A percentile compares a stretch with the other conserved stretches of the same genome.
phyloP scores from a whole-genome alignment of 2,888 invertebrate genomes.

The Catocala fraxini region DNA sequence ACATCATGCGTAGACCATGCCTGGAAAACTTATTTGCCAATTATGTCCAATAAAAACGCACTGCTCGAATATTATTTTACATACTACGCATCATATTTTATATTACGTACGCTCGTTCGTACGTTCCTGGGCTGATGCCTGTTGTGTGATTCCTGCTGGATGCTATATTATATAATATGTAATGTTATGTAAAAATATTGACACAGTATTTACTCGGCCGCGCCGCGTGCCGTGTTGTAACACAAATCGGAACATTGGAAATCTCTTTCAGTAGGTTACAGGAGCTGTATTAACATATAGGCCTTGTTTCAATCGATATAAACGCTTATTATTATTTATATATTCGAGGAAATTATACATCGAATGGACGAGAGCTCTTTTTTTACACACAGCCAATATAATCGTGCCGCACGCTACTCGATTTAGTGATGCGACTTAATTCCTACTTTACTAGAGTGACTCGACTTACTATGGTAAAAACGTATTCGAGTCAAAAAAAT shows the following conservation, averaged over 20 bases:
- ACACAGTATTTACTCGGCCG: no score
- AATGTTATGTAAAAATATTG: no score
- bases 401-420: constrained; percentile 45
- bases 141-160: no score
- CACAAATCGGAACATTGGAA: constrained; percentile 24
- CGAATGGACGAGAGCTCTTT: constrained; percentile 35
- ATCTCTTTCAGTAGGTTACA: constrained; percentile 38
- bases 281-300: constrained; percentile 33
- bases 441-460: no score
- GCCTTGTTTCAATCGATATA: constrained; percentile 29
- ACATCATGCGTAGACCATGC: constrained; percentile 71
- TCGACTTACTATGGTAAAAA: no score
- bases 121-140: no score
- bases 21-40: constrained; percentile 70
- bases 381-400: constrained; percentile 46
- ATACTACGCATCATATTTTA: constrained; percentile 33
- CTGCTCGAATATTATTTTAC: constrained; percentile 40
- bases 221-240: not conserved
- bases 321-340: constrained; percentile 43
- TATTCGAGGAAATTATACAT: constrained; percentile 45
- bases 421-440: not conserved
- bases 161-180: no score
- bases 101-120: constrained; percentile 1
- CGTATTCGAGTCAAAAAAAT: no score
- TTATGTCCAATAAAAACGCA: constrained; percentile 60